Evolutionary conservation across 1,140 invertebrate species (phyloP), one percentile per base, ranked within the genome.

Genomic region (Cyclargus thomasi): DNA sequence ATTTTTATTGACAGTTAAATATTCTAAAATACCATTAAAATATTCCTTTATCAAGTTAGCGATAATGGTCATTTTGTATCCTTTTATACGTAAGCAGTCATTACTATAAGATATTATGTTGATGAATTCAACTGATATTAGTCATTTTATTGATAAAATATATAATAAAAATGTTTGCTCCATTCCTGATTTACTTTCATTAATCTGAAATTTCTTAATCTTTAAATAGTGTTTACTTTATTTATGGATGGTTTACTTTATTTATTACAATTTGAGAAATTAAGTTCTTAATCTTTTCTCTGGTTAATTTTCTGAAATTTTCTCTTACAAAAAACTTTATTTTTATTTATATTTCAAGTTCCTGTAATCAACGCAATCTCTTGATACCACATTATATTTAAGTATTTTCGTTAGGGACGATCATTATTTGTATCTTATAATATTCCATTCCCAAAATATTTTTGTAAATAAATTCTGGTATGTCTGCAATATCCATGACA

Each of bases 1-100:
- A 47, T 47, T 47, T 47, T 47, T 47, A 47, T 47, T 47, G 39
- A 47, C 10, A 47, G 39, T 47, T 47, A 47, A 47, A 47, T 47
- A 47, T 47, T 47, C 39, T 47, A 47, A 47, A 47, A 47, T 47
- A 47, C 39, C 39, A 47, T 47, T 47, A 47, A 47, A 47, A 11
- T 47, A 47, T 47, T 47, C 14, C 39, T 47, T 16, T 11, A 47
- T 16, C 39, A 14, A 47, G 11, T 47, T 47, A 47, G 39, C 39
- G 14, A 47, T 47, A 47, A 47, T 47, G 2, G 14, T 29, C 1
- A 29, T 29, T 29, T 47, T 47, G 39, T 47, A 47, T 47, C 39
- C 39, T 11, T 47, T 47, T 47, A 8, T 47, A 14, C 14, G 10
- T 47, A 47, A 47, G 39, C 11, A 47, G 39, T 47, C 39, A 47